Conservation (phyloP, 2,113 vertebrate genomes). For the Chlamydotis undulata region DNA sequence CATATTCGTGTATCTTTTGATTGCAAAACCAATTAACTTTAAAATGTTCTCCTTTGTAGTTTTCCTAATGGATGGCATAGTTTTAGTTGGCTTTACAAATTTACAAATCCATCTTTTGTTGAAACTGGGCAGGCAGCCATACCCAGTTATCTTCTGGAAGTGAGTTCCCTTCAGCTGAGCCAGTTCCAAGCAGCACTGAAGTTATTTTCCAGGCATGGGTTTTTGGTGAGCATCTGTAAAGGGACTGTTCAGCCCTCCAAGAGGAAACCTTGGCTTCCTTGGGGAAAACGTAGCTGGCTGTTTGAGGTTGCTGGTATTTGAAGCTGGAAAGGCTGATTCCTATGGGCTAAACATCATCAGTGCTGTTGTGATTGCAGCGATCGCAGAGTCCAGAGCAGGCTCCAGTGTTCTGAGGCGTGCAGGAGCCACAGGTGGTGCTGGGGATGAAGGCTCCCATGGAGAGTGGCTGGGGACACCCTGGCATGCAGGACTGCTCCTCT, state of each 20-base stretch:
- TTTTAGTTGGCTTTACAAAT: constrained; percentile 19
- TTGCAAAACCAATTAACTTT: constrained; percentile 65
- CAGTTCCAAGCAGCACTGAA: neutral
- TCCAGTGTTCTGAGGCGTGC: no score
- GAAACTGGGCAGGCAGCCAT: constrained; percentile 37
- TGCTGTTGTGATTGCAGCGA: neutral
- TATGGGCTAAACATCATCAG: rapidly evolving
- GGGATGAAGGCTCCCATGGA: neutral
- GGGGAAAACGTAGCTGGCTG: rapidly evolving
- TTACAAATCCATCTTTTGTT: constrained; percentile 36
- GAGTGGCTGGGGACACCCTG: rapidly evolving
- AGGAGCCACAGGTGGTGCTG: no score
- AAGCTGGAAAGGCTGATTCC: neutral
- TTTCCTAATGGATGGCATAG: constrained; percentile 47
- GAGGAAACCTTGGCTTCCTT: neutral
- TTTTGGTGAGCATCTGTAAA: neutral
- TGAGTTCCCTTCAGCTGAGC: neutral
- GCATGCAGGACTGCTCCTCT: neutral
- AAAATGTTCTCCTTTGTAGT: constrained; percentile 60
- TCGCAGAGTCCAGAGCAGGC: neutral
- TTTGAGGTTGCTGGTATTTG: neutral
- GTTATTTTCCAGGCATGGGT: neutral
- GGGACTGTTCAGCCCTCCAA: neutral
- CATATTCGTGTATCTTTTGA: constrained; percentile 55
- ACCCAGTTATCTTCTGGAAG: neutral